Conservation (phyloP, 1,140 invertebrate species). For the Propsilocerus akamusi region DNA sequence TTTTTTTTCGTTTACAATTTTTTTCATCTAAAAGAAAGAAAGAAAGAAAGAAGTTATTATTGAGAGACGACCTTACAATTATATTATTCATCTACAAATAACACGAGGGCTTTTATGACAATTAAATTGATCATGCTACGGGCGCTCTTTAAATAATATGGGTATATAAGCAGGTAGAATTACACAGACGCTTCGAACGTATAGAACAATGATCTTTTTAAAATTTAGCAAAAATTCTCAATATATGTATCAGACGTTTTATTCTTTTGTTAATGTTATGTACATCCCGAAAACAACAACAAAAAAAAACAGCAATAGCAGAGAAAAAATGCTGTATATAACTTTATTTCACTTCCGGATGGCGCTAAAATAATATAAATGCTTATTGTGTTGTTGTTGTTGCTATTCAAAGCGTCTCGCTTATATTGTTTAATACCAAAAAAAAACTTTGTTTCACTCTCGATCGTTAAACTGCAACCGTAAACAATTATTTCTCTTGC, state of each 20-base stretch:
- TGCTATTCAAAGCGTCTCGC: not conserved
- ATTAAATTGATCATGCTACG: no score
- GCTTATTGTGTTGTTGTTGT: no score
- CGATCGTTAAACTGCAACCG: no score
- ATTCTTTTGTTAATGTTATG: no score
- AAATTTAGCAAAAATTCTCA: not conserved
- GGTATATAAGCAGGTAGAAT: slow-evolving; percentile 2
- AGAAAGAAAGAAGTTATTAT: not conserved
- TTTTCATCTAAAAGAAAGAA: not conserved
- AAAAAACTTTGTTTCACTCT: no score
- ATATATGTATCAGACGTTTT: slow-evolving; percentile 3
- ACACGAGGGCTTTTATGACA: slow-evolving; percentile 1
- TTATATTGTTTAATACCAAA: no score
- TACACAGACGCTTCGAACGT: not conserved
- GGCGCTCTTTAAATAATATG: slow-evolving; percentile 1
- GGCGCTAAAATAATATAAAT: slow-evolving; percentile 3
- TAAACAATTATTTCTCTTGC: no score
- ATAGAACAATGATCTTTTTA: slow-evolving; percentile 3
- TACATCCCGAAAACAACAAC: no score
- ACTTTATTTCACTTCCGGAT: slow-evolving; percentile 1
- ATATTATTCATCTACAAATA: not conserved
- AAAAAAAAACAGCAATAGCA: no score
- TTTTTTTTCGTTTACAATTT: not conserved
- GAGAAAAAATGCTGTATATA: no score
- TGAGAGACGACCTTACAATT: not conserved